phyloP scores from a whole-genome alignment of 2,797 vertebrate species.

The Anguilla anguilla region DNA sequence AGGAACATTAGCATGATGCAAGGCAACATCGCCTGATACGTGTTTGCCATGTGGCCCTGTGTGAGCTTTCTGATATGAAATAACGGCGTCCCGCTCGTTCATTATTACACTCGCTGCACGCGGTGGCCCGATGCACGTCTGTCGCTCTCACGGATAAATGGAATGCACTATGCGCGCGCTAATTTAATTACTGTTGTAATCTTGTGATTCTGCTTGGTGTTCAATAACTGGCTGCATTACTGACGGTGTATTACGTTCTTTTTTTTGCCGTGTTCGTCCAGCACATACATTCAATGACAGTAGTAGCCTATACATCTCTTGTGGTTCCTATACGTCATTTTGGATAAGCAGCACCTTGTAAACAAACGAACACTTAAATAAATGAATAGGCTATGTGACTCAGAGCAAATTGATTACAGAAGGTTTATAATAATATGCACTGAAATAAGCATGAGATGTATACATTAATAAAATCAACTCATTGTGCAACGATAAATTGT shows the following conservation, averaged over 20 bases:
- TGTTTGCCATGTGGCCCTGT: not conserved
- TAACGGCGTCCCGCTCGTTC: not conserved
- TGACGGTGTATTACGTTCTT: not conserved
- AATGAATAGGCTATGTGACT: not conserved
- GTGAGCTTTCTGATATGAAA: not conserved
- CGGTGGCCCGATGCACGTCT: not conserved
- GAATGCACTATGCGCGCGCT: not conserved
- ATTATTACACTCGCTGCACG: not conserved
- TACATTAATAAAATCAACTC: not conserved
- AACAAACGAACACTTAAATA: not conserved
- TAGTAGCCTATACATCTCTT: not conserved
- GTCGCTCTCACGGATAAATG: not conserved
- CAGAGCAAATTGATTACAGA: not conserved
- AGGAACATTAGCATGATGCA: not conserved
- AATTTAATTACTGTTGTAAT: not conserved
- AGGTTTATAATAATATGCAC: not conserved
- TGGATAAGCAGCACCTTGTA: not conserved
- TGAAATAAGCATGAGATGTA: not conserved
- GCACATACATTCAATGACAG: not conserved
- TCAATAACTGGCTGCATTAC: not conserved
- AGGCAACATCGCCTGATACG: not conserved
- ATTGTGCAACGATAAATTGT: not conserved
- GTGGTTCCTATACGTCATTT: not conserved
- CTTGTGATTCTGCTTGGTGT: not conserved
- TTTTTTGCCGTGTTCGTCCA: not conserved